Evolutionary conservation across 2,888 invertebrate species (phyloP), one percentile per base, ranked within the genome.

Genomic region (Bruchidius siliquastri): DNA sequence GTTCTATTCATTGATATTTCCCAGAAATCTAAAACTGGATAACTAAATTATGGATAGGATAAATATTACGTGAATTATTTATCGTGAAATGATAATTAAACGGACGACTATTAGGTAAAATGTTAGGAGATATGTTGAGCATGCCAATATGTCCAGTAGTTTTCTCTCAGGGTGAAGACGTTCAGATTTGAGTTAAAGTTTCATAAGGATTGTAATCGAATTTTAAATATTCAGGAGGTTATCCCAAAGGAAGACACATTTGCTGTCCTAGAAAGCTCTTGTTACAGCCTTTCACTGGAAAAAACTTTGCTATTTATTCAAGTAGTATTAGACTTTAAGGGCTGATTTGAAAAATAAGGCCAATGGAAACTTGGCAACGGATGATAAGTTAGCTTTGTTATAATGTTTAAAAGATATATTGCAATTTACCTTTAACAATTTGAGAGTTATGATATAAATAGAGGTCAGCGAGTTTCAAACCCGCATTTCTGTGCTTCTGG

Each of bases 131-230:
- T 13, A 74, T 72, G 75, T 77, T 74, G 72, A 71, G 71, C 73
- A 76, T 75, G 67, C 68, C 71, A 75, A 75, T 49, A 75, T 73
- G 71, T 71, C 72, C 66, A 74, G 22, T 73, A 70, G 72, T 71
- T 75, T 72, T 80, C 77, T 77, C 77, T 77, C 76, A 73, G 75
- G 75, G 76, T 72, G 76, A 76, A 67, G 72, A 72, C 73, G 49
- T 74, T 72, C 75, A 72, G 76, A 76, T 78, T 67, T 70, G 22
- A 74, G 74, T 81, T 77, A 78, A 80, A 80, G 79, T 80, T 81
- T 81, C 80, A 81, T 81, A 81, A 81, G 77, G 76, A 77, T 77
- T 81, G 79, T 80, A 81, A 81, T 81, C 81, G 80, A 80, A 81
- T 81, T 81, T 81, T 81, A 81, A 81, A 81, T 81, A 81, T 81